Evolutionary conservation across 2,888 invertebrate species (phyloP), one percentile per base, ranked within the genome.

Genomic region (Scaptomyza polygonia): DNA sequence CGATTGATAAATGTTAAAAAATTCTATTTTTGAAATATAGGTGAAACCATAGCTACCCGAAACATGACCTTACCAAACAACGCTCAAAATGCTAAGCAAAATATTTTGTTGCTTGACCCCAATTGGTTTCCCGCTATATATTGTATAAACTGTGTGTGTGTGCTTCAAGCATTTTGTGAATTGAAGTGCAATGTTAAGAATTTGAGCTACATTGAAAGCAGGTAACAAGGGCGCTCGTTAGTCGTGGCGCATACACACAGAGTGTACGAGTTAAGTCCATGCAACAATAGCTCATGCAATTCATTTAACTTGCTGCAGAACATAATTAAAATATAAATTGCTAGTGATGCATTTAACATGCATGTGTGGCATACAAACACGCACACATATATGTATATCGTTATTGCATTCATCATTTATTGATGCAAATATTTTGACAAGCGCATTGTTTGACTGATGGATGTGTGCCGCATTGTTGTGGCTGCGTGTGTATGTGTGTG

Each of bases 351-450:
- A 59, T 52, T 45, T 57, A 65, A 58, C 42, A 43, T 40, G 27
- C 27, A 21, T 21, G n/a, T 61, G 34, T 48, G 51, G 45, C 39
- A 42, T 16, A 8, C 8, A 58, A 47, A 32, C 9, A 21, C 21
- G 4, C 29, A 45, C 11, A 7, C 14, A 49, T 3, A n/a, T 8
- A 18, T 8, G 25, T 14, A 12, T n/a, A n/a, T n/a, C n/a, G n/a
- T 36, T 51, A 51, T 42, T 42, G 62, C 59, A 44, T 49, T 36
- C 45, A 55, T 72, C 45, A 77, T 66, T 71, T 84, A 78, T 85
- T 66, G 65, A 74, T 54, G 67, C 61, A 67, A 65, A 70, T 68
- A 74, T 84, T 77, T 85, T 71, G 73, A 58, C 67, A 57, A 9
- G 72, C 57, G 54, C 30, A 64, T 72, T 74, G 77, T 72, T 74